Conservation (phyloP, 2,797 vertebrate species). For the Tragopan temminckii region DNA sequence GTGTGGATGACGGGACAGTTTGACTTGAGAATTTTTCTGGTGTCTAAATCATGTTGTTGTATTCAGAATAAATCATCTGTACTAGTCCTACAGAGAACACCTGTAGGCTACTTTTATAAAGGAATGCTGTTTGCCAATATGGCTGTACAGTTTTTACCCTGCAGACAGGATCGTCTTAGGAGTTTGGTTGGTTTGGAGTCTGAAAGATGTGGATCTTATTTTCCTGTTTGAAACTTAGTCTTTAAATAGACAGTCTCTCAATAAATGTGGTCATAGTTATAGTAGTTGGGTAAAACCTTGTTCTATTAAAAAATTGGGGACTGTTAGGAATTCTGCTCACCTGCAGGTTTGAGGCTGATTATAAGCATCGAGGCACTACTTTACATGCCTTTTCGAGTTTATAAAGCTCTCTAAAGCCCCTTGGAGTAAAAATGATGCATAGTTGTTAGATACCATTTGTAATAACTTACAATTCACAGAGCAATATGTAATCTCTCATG, state of each 20-base stretch:
- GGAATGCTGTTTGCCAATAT: neutral
- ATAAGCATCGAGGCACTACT: neutral
- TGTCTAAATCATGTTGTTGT: neutral
- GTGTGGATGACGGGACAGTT: neutral
- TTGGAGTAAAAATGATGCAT: constrained; percentile 17
- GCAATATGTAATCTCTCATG: constrained; percentile 52
- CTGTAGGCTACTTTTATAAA: neutral
- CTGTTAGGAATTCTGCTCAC: neutral
- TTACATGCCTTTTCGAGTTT: neutral
- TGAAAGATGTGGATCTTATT: neutral
- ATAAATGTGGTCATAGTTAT: neutral
- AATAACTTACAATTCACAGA: constrained; percentile 46
- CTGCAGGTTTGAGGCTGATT: neutral
- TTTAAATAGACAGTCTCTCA: neutral
- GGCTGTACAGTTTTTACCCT: neutral
- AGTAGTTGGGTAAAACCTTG: neutral
- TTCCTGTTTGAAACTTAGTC: neutral
- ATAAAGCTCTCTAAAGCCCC: neutral
- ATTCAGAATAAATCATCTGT: neutral
- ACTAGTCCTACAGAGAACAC: neutral
- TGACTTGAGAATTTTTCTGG: neutral
- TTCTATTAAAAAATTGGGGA: neutral
- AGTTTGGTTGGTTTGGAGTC: neutral
- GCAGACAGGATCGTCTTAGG: neutral
- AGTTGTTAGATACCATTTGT: constrained; percentile 36